These are phyloP conservation scores for Ptychochromis oligacanthus DNA, from an alignment of 2,113 vertebrate genomes.

Conservation along the genomic window DNA sequence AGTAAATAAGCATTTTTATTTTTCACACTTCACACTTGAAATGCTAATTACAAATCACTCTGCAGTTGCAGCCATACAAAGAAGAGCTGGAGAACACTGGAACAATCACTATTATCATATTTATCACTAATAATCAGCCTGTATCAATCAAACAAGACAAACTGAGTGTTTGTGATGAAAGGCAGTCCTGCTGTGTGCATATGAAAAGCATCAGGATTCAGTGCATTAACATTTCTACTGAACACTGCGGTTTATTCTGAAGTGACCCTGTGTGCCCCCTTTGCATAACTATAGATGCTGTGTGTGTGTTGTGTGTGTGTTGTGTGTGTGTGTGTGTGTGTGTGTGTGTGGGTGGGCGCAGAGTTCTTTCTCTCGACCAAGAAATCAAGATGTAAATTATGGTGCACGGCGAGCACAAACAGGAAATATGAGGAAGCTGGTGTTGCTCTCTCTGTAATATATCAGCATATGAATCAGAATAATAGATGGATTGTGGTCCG, in stretches of 20 bases:
- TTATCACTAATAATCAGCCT: not conserved
- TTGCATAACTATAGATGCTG: not conserved
- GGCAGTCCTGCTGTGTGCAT: not conserved
- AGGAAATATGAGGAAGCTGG: conserved; percentile 5
- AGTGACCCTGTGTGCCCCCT: not conserved
- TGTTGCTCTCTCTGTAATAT: not conserved
- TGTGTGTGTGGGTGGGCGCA: no score
- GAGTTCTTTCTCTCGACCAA: not conserved
- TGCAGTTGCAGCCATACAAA: not conserved
- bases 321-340: not conserved
- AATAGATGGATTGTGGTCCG: conserved; percentile 10
- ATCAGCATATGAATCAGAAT: conserved; percentile 34
- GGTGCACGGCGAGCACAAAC: not conserved
- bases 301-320: no score
- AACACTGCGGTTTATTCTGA: no score
- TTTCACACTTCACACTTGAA: not conserved
- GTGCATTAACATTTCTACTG: no score
- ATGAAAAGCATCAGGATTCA: not conserved
- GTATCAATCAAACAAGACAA: not conserved
- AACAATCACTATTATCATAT: not conserved
- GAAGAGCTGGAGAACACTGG: not conserved
- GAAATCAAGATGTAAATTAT: conserved; percentile 27
- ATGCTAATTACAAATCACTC: rapidly evolving
- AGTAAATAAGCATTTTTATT: not conserved
- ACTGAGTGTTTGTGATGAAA: not conserved